Evolutionary conservation across 2,888 invertebrate genomes (phyloP).

Genomic region (Saturnia pavonia): DNA sequence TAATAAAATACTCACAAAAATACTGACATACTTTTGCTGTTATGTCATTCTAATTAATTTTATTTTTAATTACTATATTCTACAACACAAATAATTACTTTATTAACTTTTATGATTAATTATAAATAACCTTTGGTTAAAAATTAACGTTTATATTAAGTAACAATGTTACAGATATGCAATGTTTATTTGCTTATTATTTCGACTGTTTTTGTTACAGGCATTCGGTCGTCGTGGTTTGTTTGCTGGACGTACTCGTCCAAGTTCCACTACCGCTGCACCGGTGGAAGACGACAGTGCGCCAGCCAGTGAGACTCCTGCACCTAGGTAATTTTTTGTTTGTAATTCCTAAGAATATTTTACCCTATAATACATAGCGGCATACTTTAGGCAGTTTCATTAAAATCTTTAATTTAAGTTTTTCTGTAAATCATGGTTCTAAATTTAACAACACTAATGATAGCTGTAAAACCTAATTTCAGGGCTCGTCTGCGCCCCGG

Average conservation of each 20-base stretch:
- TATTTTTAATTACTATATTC: background rate
- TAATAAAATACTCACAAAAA: background rate
- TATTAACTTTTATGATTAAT: background rate
- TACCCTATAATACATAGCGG: too few species aligned
- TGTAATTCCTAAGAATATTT: too few species aligned
- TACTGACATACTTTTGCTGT: background rate
- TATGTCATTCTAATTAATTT: background rate
- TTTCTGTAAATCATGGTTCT: background rate
- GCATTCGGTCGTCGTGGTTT: slow-evolving; percentile 70
- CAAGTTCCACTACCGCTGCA: slow-evolving; percentile 56
- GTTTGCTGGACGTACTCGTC: slow-evolving; percentile 68
- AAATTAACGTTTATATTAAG: background rate
- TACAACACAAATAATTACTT: background rate
- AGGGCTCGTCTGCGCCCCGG: slow-evolving; percentile 78
- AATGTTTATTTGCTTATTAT: background rate
- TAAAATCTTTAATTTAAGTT: background rate
- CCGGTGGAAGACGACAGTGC: slow-evolving; percentile 52
- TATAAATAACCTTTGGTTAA: background rate
- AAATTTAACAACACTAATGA: background rate
- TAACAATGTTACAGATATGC: background rate
- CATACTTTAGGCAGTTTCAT: background rate
- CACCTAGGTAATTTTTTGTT: slow-evolving; percentile 50
- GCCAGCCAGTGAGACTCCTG: slow-evolving; percentile 58
- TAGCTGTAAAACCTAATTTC: slow-evolving; percentile 15
- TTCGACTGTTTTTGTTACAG: slow-evolving; percentile 46